These are phyloP conservation scores for Drosophila antonietae DNA, from an alignment of 2,888 invertebrate genomes.

Conservation along the genomic window DNA sequence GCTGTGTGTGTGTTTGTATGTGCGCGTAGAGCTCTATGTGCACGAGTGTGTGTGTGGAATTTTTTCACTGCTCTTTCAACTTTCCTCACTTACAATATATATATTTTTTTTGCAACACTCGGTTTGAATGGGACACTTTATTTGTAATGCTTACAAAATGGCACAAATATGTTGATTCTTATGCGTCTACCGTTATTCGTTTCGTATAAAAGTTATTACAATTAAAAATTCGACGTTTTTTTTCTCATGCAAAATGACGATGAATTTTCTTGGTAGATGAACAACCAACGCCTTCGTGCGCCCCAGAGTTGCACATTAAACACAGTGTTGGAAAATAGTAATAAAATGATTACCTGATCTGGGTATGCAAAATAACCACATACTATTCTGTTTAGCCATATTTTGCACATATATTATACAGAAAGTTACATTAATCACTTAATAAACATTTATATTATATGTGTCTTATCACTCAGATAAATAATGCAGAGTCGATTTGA, in stretches of 20 bases:
- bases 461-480: slow-evolving; percentile 14
- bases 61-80: slow-evolving; percentile 76
- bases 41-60: slow-evolving; percentile 73
- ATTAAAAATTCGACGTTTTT: slow-evolving; percentile 75
- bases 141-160: slow-evolving; percentile 66
- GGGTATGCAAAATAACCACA: neutral
- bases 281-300: slow-evolving; percentile 75
- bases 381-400: neutral
- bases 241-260: slow-evolving; percentile 82
- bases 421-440: neutral
- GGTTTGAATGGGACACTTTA: slow-evolving; percentile 65
- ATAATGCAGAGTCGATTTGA: slow-evolving; percentile 15
- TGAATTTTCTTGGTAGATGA: slow-evolving; percentile 79
- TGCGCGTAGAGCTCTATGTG: slow-evolving; percentile 44
- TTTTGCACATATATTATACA: neutral
- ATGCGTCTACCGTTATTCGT: slow-evolving; percentile 63
- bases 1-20: slow-evolving; percentile 56
- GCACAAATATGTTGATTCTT: slow-evolving; percentile 72
- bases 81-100: slow-evolving; percentile 74
- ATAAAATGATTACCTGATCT: slow-evolving; percentile 8
- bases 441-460: slow-evolving; percentile 4
- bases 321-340: slow-evolving; percentile 34
- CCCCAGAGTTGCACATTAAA: slow-evolving; percentile 54
- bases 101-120: slow-evolving; percentile 58
- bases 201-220: slow-evolving; percentile 70